Conservation (phyloP, 2,888 invertebrate genomes). For the Stegophylla sp. region DNA sequence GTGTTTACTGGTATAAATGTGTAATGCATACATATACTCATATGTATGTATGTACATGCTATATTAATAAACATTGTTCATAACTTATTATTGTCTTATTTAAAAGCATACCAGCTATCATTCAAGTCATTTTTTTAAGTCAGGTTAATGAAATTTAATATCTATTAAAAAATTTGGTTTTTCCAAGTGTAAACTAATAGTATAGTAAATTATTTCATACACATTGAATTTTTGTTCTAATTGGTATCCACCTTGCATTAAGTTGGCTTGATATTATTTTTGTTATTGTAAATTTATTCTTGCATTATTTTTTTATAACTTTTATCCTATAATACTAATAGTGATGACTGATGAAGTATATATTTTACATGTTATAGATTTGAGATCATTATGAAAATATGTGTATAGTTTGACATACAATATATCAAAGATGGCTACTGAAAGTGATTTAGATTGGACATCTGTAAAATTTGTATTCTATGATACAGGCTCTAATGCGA, state of each 20-base stretch:
- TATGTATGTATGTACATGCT: not conserved
- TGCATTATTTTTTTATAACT: not conserved
- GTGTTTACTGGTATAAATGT: not conserved
- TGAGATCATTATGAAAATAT: not conserved
- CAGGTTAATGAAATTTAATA: not conserved
- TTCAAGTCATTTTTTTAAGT: not conserved
- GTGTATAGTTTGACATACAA: slow-evolving; percentile 29
- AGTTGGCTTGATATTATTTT: not conserved
- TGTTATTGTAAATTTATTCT: not conserved
- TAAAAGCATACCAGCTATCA: not conserved
- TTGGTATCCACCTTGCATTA: no score
- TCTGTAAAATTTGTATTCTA: slow-evolving; percentile 53
- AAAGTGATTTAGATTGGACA: slow-evolving; percentile 27
- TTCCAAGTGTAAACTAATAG: no score
- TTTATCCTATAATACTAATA: no score
- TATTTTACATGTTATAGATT: not conserved
- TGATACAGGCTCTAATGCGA: slow-evolving; percentile 32
- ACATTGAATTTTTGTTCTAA: no score
- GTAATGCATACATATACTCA: not conserved
- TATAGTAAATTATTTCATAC: not conserved
- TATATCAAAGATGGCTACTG: slow-evolving; percentile 6
- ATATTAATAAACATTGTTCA: no score
- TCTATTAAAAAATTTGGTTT: not conserved
- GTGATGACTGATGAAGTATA: not conserved
- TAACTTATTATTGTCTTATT: not conserved